Base-by-base conservation (phyloP, 1,140 invertebrate genomes). In the Archivesica marissinica region DNA sequence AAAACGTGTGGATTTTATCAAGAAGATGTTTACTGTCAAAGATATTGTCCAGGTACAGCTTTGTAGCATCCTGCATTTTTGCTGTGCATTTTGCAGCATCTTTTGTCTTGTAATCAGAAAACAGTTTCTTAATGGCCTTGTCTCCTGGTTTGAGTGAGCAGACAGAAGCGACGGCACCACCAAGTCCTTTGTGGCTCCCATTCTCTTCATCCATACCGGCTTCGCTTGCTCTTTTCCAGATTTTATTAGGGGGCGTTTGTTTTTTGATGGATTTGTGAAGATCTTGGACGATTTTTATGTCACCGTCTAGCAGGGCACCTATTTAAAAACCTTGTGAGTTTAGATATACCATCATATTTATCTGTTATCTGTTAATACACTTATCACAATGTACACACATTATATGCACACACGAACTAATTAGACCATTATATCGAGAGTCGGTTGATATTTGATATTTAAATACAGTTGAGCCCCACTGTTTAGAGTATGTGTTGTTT, bases 211-310 rank as follows among this genome's bases (percentile, higher is more conserved):
- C 74, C 0, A 30, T 39, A 15, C 70, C 52, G 9, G 64, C 76
- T 52, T 86, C 87, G 13, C 88, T 88, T 0, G 88, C 87, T 41
- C 86, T 89, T 47, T 74, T 81, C 87, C 86, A 91, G 6, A 89
- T 68, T 47, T 89, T 77, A 85, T 88, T 89, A 2, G 89, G 86
- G 15, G 88, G 88, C 17, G 88, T 85, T 75, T 86, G 88, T n/a
- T 81, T 86, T 75, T 88, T 88, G 64, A 91, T 89, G 17, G 90
- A 91, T 35, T 88, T 88, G 66, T 91, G 90, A 13, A 90, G 83
- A 56, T 91, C 90, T 2, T 79, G 78, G 9, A 90, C 86, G 15
- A 87, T 74, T 54, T 56, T 86, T 15, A 80, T 88, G 15, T 89
- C 88, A 7, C 83, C 89, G 11, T 86, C 89, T 41, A 90, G 56